Base-by-base conservation (phyloP, 2,888 invertebrate species). In the Masnerella sp. region DNA sequence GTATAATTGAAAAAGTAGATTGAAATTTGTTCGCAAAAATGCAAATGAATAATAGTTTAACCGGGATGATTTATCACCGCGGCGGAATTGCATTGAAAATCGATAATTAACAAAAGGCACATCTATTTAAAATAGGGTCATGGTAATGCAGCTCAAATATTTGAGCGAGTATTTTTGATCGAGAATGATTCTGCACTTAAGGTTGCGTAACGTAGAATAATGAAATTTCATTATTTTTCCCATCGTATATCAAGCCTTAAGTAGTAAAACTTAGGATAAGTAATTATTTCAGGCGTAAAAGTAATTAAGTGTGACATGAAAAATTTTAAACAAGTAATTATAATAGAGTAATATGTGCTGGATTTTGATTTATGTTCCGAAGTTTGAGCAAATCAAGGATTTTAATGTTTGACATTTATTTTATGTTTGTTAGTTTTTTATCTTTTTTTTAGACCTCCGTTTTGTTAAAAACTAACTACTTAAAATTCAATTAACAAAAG, bases 221-320 rank as follows among this genome's bases (percentile, higher is more conserved):
- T 43, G 52, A 43, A 52, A 52, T 64, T 52, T 34, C 64, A 28
- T 43, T 15, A 25, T 43, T 52, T 43, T 34, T 64, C 52, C 42
- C 34, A 52, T 17, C 52, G 15, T 64, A 36, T 36, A 52, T 64
- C 34, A 64, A 28, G 28, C 1, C 18, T 34, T 15, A 45, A 45
- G 45, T 17, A 52, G 25, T 54, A 51, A 64, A 65, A 65, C 45
- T 43, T 45, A 34, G 45, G 52, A 47, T 38, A 38, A 45, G 54
- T 65, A 54, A 65, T 54, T 65, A 64, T 64, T 45, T 56, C 40
- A 56, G 15, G 18, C 56, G 47, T 56, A 56, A 47, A 65, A 47
- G 45, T 65, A 47, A 65, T 65, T 56, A 54, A 38, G 47, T 40
- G 18, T 56, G 40, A 40, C 52, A 45, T 38, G 65, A 32, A 67